A percentile compares a stretch with the other conserved stretches of the same genome.
These are phyloP conservation scores for Pica pica DNA, from an alignment of 2,113 vertebrate species.

Conservation along the genomic window DNA sequence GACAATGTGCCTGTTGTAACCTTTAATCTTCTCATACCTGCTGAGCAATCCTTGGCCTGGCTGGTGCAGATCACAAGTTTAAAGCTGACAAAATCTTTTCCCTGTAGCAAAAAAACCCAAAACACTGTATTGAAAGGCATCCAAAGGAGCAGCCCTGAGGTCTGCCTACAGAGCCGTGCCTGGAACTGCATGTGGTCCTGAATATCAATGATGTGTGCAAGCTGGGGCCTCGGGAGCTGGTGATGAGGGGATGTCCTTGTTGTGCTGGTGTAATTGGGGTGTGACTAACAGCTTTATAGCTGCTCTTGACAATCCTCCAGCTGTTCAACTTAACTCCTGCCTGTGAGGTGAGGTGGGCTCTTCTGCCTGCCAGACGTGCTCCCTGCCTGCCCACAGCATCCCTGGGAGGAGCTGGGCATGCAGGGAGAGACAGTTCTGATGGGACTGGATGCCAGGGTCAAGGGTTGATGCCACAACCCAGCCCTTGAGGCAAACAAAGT, in stretches of 20 bases:
- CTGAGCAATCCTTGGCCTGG: not conserved
- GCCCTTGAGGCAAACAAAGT: not conserved
- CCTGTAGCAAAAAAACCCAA: not conserved
- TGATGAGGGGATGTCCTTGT: constrained; percentile 13
- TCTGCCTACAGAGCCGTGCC: not conserved
- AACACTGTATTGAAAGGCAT: not conserved
- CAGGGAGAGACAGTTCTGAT: not conserved
- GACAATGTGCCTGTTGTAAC: not conserved
- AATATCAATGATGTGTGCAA: not conserved
- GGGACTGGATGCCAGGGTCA: not conserved
- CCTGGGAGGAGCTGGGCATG: not conserved
- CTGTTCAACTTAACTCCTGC: not conserved
- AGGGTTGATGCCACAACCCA: not conserved
- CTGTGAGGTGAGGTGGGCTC: not conserved
- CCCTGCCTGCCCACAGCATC: not conserved
- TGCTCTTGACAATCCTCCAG: constrained; percentile 5
- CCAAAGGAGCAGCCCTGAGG: not conserved
- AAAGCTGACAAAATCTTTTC: constrained; percentile 24
- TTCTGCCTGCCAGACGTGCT: not conserved
- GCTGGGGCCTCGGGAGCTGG: not conserved
- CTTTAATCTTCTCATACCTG: constrained; percentile 23
- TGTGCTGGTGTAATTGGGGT: not conserved
- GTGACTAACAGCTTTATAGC: constrained; percentile 23
- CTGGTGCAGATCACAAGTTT: constrained; percentile 10
- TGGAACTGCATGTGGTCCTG: not conserved